These are phyloP conservation scores for Rhipidura dahli DNA, from an alignment of 2,113 vertebrate species.

Conservation along the genomic window DNA sequence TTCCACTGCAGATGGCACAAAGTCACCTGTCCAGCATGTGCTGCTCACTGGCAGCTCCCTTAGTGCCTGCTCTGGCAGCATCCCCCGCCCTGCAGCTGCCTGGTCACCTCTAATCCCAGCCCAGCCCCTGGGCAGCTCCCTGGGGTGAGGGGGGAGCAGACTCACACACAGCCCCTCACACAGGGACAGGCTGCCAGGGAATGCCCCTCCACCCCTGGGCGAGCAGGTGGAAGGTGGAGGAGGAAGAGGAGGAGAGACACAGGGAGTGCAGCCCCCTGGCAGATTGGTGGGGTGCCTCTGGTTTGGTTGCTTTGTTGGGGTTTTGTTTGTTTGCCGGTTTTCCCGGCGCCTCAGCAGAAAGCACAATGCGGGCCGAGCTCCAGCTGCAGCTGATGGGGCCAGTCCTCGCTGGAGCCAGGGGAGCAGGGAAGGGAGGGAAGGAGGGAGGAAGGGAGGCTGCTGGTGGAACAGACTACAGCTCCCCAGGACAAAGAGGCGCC, in stretches of 20 bases:
- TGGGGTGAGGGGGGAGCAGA: neutral
- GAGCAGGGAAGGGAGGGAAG: neutral
- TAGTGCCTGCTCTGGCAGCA: neutral
- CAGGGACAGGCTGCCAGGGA: neutral
- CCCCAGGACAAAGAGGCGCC: neutral
- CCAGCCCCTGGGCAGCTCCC: neutral
- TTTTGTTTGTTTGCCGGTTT: neutral
- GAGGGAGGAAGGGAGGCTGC: neutral
- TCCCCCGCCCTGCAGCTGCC: neutral
- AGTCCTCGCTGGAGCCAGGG: neutral
- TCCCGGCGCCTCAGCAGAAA: neutral
- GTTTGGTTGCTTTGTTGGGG: neutral
- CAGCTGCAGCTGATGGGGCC: conserved; percentile 18
- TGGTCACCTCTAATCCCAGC: neutral
- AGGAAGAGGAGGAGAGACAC: neutral
- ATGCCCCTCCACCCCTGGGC: neutral
- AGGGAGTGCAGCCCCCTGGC: neutral
- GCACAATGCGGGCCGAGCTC: conserved; percentile 31
- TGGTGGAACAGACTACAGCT: neutral
- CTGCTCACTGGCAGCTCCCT: neutral
- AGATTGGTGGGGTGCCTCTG: neutral
- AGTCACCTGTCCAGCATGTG: neutral
- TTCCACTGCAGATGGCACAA: neutral
- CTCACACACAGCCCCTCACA: neutral
- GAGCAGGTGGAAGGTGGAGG: neutral